Evolutionary conservation across 2,797 vertebrate genomes (phyloP), one percentile per base, ranked within the genome.

Genomic region (Rhabdophis nuchalis): DNA sequence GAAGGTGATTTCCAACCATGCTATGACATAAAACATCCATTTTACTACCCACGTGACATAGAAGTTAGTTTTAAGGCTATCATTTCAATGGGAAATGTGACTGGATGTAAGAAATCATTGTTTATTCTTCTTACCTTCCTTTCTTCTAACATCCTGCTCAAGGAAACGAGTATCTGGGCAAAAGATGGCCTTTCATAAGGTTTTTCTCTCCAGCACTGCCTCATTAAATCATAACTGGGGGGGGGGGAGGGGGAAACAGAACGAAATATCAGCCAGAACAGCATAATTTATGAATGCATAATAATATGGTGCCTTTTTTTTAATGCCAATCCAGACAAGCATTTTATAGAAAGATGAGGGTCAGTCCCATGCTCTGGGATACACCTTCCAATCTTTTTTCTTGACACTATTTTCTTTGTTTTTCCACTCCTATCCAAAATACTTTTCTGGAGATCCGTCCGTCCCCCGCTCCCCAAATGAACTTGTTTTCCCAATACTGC

Each of bases 111-210:
- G 29, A 8, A 85, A 85, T 25, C 27, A 2, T 4, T 0, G 25
- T 60, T 93, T 2, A 18, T 64, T 87, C 95, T 64, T 87, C 95
- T 97, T 95, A 98, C 98, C 98, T 98, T 98, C 86, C 98, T 98
- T 96, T 98, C 98, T 96, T 98, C 98, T 94, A 98, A 95, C 98
- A 98, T 98, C 89, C 98, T 97, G 91, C 97, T 98, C 87, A 98
- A 96, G 41, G 98, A 98, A 92, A 98, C 97, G 92, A 98, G 32
- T 92, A 98, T 98, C 96, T 98, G 98, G 88, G 98, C 97, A 93
- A 98, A 98, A 0, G 98, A 98, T 2, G 98, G 98, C 77, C 98
- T 98, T 96, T 98, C 98, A 0, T 98, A 98, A 0, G 98, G 98
- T 89, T 98, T 98, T 94, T 98, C 98, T 94, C 98, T 97, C 98